Evolutionary conservation across 2,888 invertebrate genomes (phyloP).

Genomic region (Orchesella flavescens): DNA sequence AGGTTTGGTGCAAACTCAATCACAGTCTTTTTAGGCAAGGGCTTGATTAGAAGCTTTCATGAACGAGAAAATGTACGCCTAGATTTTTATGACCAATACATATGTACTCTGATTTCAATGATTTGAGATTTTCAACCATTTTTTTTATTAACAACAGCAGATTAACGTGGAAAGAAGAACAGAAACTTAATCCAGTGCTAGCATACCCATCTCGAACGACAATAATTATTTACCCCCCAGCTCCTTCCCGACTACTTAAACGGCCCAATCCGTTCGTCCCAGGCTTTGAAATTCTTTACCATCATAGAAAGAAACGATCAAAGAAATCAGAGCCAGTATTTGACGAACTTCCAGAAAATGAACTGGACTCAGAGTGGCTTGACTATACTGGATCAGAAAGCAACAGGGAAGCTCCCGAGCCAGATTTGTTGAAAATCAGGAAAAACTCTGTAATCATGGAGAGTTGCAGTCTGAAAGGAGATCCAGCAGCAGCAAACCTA

Average conservation of each 20-base stretch:
- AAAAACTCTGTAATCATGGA: too few species aligned
- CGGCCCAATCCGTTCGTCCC: not conserved
- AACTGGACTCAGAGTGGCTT: not conserved
- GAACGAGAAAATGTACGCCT: not conserved
- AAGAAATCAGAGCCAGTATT: not conserved
- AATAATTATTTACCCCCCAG: not conserved
- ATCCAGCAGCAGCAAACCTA: not conserved
- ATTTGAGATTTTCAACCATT: not conserved
- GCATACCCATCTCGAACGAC: too few species aligned
- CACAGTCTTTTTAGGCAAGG: not conserved
- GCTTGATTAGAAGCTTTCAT: not conserved
- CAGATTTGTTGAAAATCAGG: too few species aligned
- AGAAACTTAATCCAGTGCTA: not conserved
- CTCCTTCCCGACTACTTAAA: not conserved
- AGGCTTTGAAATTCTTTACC: not conserved
- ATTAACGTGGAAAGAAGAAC: not conserved
- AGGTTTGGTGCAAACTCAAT: too few species aligned
- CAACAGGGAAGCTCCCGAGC: not conserved
- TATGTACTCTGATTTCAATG: not conserved
- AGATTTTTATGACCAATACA: not conserved
- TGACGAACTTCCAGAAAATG: not conserved
- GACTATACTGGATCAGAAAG: not conserved
- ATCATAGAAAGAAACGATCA: not conserved
- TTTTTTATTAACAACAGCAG: not conserved
- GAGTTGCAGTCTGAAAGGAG: too few species aligned